Base-by-base conservation (phyloP, 2,113 vertebrate species). In the Campylorhamphus procurvoides region DNA sequence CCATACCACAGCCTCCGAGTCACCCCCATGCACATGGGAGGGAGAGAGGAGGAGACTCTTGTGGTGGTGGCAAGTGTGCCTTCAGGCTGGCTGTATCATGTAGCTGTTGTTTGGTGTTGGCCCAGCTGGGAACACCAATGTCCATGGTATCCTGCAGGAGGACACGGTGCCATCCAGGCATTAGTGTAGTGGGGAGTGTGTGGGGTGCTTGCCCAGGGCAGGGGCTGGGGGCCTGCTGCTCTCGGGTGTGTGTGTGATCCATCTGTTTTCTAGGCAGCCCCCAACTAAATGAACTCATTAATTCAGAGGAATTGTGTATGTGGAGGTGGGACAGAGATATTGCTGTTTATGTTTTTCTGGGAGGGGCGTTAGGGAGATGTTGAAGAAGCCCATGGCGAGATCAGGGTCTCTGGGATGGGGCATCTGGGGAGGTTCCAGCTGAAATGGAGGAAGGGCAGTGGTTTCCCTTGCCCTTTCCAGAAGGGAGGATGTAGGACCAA, bases 131-230 rank as follows among this genome's bases (percentile, higher is more conserved):
- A 80, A 28, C 50, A 33, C 33, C 24, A 29, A 10, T 0, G 2
- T 40, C 55, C 42, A 2, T 40, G n/a, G 25, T 42, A 81, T 63
- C 42, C 24, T 39, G 25, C 16, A 9, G 63, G 55, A 73, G n/a
- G 82, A 28, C 0, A 1, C 0, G 1, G n/a, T 67, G 1, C 28
- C 28, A 8, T 52, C n/a, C 46, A 29, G 47, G 23, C 4, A 2
- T 10, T 5, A 1, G 25, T 23, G 39, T 37, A 22, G 14, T 7
- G 1, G 27, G 42, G 18, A 18, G 27, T 22, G 20, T 1, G 1
- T 9, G 44, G 25, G 10, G 22, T 53, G 22, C 42, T 77, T 72
- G 15, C 7, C 89, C 47, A 59, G 82, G 74, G 40, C 62, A 68
- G 80, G 0, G 53, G 39, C 47, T 12, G 42, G 59, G 66, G 58